phyloP scores from a whole-genome alignment of 2,797 vertebrate species.

The Podarcis siculus region DNA sequence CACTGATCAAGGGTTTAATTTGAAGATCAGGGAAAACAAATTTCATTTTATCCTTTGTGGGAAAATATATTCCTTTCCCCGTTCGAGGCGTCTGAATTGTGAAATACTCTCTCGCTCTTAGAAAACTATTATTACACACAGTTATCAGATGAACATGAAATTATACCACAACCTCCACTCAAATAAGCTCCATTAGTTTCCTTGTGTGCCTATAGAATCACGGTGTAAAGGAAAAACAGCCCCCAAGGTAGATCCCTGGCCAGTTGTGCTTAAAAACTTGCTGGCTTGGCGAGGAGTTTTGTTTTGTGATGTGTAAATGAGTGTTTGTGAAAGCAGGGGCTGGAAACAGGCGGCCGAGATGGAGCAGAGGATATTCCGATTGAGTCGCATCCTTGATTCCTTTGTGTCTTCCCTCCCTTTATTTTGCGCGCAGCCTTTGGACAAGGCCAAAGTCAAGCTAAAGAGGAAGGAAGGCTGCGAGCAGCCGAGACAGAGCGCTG shows the following conservation, averaged over 20 bases:
- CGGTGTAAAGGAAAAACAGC: too few relatives aligned
- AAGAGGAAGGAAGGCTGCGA: not conserved
- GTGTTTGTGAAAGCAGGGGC: not conserved
- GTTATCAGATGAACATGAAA: not conserved
- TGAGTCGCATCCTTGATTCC: not conserved
- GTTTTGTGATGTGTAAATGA: too few relatives aligned
- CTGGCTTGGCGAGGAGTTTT: not conserved
- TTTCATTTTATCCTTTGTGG: not conserved
- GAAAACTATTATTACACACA: not conserved
- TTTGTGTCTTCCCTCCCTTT: not conserved
- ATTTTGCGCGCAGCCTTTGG: constrained; percentile 1
- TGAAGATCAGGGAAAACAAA: not conserved
- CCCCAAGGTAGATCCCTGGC: not conserved
- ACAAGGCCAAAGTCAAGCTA: constrained; percentile 72
- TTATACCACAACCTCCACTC: not conserved
- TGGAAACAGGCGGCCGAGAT: not conserved
- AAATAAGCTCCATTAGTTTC: not conserved
- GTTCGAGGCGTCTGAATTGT: too few relatives aligned
- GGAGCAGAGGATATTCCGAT: too few relatives aligned
- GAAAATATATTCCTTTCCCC: not conserved
- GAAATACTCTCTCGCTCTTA: rapidly evolving
- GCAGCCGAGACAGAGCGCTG: not conserved
- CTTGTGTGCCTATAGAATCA: not conserved
- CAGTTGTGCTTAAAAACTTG: too few relatives aligned
- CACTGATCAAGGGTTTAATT: too few relatives aligned